Evolutionary conservation across 2,113 vertebrate species (phyloP).

Genomic region (Piaya cayana): DNA sequence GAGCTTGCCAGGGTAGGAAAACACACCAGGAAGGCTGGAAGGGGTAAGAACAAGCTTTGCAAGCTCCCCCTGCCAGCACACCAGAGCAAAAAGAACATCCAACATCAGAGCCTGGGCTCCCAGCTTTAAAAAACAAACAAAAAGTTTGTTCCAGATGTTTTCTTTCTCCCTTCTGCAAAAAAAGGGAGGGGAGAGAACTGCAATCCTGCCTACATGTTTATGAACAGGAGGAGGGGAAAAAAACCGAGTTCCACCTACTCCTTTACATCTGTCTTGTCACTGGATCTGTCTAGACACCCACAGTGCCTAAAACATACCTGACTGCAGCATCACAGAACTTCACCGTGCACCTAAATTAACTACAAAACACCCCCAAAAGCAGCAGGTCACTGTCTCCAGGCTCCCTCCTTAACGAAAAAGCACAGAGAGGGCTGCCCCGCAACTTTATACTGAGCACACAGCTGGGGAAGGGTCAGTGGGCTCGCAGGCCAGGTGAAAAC

Average conservation of each 20-base stretch:
- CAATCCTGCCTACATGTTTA: accelerated
- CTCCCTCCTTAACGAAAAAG: accelerated
- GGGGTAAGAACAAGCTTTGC: accelerated
- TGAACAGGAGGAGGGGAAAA: accelerated
- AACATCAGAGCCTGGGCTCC: accelerated
- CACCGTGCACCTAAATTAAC: too few species aligned
- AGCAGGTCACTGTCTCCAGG: accelerated
- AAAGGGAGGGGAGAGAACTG: neutral
- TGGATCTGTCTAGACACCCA: neutral
- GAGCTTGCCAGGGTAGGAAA: neutral
- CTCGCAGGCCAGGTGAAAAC: neutral
- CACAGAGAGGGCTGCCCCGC: accelerated
- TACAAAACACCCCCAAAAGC: neutral
- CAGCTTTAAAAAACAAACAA: neutral
- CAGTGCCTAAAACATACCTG: accelerated
- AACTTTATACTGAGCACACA: accelerated
- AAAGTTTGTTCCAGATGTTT: neutral
- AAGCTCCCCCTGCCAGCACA: neutral
- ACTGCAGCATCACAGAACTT: accelerated
- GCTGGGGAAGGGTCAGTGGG: neutral
- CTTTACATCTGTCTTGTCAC: neutral
- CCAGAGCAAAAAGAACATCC: neutral
- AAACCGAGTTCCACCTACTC: neutral
- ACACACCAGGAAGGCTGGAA: neutral
- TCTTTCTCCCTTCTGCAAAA: neutral